These are phyloP conservation scores for Menidia menidia DNA, from an alignment of 2,797 vertebrate genomes.

Conservation along the genomic window DNA sequence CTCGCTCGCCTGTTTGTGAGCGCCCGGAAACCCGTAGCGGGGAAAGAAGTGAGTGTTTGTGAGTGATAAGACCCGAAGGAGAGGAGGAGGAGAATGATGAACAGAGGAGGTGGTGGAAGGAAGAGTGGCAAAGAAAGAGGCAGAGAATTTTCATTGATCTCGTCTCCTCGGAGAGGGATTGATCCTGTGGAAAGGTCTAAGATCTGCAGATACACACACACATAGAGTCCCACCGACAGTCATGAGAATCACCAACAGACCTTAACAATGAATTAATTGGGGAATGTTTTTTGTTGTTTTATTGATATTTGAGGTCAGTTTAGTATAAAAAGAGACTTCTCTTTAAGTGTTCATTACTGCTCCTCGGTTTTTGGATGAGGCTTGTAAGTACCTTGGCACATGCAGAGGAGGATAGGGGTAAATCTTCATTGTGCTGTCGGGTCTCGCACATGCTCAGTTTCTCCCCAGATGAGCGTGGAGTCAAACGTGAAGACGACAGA, in stretches of 20 bases:
- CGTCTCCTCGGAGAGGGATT: conserved; percentile 57
- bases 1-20: conserved; percentile 42
- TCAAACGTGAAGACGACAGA: conserved; percentile 77
- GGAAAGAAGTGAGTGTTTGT: conserved; percentile 67
- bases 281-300: conserved; percentile 23
- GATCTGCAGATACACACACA: conserved; percentile 21
- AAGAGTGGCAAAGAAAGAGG: conserved; percentile 39
- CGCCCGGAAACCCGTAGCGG: conserved; percentile 47
- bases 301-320: conserved; percentile 49
- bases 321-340: conserved; percentile 38
- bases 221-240: neutral
- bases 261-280: conserved; percentile 31
- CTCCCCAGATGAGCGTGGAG: conserved; percentile 54
- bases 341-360: conserved; percentile 47
- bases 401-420: conserved; percentile 63
- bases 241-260: conserved; percentile 26
- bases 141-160: conserved; percentile 68
- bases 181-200: conserved; percentile 47
- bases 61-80: conserved; percentile 67
- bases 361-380: conserved; percentile 45
- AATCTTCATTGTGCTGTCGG: conserved; percentile 66
- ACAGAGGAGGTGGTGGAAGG: conserved; percentile 32
- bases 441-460: conserved; percentile 70
- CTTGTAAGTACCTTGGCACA: conserved; percentile 55
- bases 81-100: conserved; percentile 52